Evolutionary conservation across 2,888 invertebrate species (phyloP), one percentile per base, ranked within the genome.

Genomic region (Macrosiphum euphorbiae): DNA sequence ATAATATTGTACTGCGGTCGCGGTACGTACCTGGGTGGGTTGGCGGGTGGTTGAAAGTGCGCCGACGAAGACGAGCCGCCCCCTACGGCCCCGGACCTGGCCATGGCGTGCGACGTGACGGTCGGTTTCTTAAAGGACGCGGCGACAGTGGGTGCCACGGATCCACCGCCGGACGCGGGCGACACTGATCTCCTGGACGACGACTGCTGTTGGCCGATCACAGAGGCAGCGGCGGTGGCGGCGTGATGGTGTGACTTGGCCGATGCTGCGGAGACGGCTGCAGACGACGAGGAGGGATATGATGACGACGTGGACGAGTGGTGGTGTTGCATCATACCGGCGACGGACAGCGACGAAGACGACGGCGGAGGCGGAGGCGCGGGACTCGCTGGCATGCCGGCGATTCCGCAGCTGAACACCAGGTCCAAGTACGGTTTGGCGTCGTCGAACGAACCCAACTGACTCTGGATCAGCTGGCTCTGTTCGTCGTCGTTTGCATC

Each of bases 381-480:
- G 55, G 97, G 97, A 95, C 97, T 97, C n/a, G 96, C 96, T 95
- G 96, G 96, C 84, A 97, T 97, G 87, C 97, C 97, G 95, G 97
- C 97, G 95, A 97, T 97, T 95, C 97, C 97, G 95, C 95, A 97
- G 96, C 58, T 85, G 85, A 90, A 86, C 61, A 95, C 95, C 94
- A 95, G 95, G 88, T 95, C 95, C 93, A 95, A 95, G 95, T 97
- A 96, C 95, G 97, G 97, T 96, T 97, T 97, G 95, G 97, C 97
- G 95, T 97, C 96, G 95, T 97, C 96, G 96, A 97, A 97, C 96
- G 97, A 97, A 94, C 97, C 97, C 95, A 98, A 96, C 95, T 97
- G 97, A 95, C 96, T 97, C 96, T 97, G 97, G 95, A 98, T 97
- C 96, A 97, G 97, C 95, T 97, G 97, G 95, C 97, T 97, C 95